phyloP scores from a whole-genome alignment of 1,140 invertebrate species.

The Tetragnatha versicolor region DNA sequence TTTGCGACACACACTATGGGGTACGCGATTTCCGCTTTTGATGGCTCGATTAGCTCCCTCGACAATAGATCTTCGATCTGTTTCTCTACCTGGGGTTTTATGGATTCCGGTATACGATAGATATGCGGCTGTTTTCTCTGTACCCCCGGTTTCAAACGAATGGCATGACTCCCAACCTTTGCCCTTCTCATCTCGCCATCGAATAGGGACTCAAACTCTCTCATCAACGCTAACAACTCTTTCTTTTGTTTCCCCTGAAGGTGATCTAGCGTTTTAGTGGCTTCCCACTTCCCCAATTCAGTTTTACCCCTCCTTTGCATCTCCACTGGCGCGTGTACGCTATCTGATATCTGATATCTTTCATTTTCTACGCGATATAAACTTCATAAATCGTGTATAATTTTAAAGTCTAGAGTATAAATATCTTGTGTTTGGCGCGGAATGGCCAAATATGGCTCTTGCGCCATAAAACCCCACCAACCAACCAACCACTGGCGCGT shows the following conservation, averaged over 20 bases:
- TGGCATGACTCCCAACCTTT: not conserved
- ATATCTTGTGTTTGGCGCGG: too few relatives aligned
- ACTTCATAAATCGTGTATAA: too few relatives aligned
- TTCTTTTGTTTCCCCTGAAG: not conserved
- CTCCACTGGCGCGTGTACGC: too few relatives aligned
- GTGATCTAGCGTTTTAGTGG: too few relatives aligned
- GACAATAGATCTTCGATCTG: not conserved
- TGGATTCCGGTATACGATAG: not conserved
- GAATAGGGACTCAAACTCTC: not conserved
- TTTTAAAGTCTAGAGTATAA: too few relatives aligned
- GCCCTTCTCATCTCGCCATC: not conserved
- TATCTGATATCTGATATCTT: too few relatives aligned
- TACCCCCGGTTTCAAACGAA: not conserved
- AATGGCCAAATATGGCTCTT: too few relatives aligned
- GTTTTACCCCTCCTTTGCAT: not conserved
- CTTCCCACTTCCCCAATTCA: too few relatives aligned
- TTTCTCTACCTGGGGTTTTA: not conserved
- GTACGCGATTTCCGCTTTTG: not conserved
- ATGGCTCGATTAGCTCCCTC: not conserved
- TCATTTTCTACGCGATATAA: too few relatives aligned
- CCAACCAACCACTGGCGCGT: too few relatives aligned
- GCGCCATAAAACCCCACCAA: too few relatives aligned
- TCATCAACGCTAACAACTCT: not conserved
- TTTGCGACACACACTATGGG: slow-evolving; percentile 8
- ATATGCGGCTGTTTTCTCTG: not conserved